Base-by-base conservation (phyloP, 1,140 invertebrate genomes). In the Manduca sexta region DNA sequence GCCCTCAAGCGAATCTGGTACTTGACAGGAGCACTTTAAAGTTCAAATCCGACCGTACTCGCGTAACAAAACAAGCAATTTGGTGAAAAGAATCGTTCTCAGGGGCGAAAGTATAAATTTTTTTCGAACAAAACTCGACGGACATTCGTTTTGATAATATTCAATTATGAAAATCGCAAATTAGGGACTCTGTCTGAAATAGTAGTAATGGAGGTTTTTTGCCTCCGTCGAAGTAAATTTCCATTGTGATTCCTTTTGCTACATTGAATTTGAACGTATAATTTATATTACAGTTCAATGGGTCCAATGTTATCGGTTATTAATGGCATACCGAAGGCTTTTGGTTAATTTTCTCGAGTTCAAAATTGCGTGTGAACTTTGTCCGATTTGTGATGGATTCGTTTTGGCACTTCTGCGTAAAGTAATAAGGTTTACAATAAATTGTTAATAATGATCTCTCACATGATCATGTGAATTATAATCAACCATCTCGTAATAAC, bases 111-210 rank as follows among this genome's bases (percentile, higher is more conserved):
- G 21, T 30, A 61, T 64, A 59, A 63, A 64, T 62, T 62, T 65
- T 56, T 52, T 42, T 45, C 44, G 50, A 45, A 49, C 49, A 56
- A 64, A 65, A 61, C 52, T 62, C 62, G 37, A 43, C 57, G 55
- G 55, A 40, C 57, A 57, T 65, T 67, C 59, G 49, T 71, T 71
- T 59, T 65, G 64, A 65, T 65, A 71, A 64, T 59, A 68, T 71
- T 71, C 64, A 71, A 71, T 71, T 71, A 71, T 56, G 58, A 63
- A 62, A 66, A 69, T 63, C 60, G 53, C 63, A 69, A 69, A 69
- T 69, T 69, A 69, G 63, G 57, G 49, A 53, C 52, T 43, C 51
- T 42, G 44, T 52, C 51, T 52, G 45, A 39, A 54, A 57, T 58
- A 58, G 53, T 56, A 60, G 60, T 63, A 60, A 63, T 63, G 57